Percentiles rank a stretch among this genome's conserved stretches.
phyloP scores from a whole-genome alignment of 1,140 invertebrate genomes.

The Bombus impatiens region DNA sequence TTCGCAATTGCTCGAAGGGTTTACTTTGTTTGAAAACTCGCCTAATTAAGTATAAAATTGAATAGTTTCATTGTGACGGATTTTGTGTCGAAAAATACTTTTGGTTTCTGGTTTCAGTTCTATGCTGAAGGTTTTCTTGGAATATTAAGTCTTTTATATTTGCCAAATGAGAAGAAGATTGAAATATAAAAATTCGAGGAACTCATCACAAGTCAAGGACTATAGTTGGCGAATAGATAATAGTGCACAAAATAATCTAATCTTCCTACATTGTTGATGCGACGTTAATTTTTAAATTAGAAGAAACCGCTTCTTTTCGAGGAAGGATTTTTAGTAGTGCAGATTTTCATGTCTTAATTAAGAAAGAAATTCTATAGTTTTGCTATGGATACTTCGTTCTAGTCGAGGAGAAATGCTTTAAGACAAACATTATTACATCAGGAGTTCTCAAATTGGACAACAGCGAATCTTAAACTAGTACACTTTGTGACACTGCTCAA shows the following conservation, averaged over 20 bases:
- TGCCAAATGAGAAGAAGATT: too few species aligned
- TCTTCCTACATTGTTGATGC: background rate
- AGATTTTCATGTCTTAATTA: background rate
- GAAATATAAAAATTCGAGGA: too few species aligned
- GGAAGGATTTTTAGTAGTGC: background rate
- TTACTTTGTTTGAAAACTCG: background rate
- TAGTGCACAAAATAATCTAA: background rate
- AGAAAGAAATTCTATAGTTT: background rate
- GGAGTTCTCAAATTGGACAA: background rate
- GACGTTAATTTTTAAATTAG: background rate
- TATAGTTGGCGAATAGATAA: background rate
- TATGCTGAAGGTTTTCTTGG: too few species aligned
- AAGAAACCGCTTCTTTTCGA: background rate
- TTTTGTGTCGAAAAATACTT: too few species aligned
- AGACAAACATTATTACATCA: too few species aligned
- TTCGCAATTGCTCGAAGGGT: background rate
- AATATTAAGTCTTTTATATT: too few species aligned
- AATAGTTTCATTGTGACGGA: too few species aligned
- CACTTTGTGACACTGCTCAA: background rate
- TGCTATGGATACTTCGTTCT: background rate
- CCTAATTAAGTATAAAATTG: background rate
- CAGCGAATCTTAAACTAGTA: background rate
- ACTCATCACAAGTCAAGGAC: background rate
- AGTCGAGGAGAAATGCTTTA: background rate
- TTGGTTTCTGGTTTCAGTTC: too few species aligned